These are phyloP conservation scores for Ardeotis arabs DNA, from an alignment of 2,113 vertebrate genomes.

Conservation along the genomic window DNA sequence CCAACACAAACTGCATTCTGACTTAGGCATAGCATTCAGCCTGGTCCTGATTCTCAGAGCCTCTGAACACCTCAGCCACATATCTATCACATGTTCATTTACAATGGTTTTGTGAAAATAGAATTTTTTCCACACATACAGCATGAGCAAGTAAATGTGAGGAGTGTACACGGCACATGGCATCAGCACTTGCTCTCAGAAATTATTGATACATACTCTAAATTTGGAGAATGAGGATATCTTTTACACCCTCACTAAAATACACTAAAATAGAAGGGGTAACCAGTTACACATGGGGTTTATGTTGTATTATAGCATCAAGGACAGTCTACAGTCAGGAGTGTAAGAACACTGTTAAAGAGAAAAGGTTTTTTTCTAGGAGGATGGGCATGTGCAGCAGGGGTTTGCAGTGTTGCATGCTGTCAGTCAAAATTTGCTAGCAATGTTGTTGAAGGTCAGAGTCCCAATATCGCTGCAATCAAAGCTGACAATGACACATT, in stretches of 20 bases:
- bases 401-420: slow-evolving; percentile 43
- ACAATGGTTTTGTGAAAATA: neutral
- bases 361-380: slow-evolving; percentile 42
- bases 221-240: neutral
- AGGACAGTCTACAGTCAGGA: neutral
- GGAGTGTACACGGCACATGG: accelerated
- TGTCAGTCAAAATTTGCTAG: slow-evolving; percentile 76
- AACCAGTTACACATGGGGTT: neutral
- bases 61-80: neutral
- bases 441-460: slow-evolving; percentile 80
- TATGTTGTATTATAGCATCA: neutral
- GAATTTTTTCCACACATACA: neutral
- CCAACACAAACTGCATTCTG: neutral
- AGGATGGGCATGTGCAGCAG: slow-evolving; percentile 24
- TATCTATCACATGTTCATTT: accelerated
- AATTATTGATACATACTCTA: neutral
- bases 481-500: slow-evolving; percentile 61
- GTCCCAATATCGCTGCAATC: slow-evolving; percentile 67
- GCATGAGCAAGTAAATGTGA: neutral
- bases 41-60: neutral
- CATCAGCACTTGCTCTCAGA: neutral
- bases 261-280: neutral
- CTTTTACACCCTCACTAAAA: neutral
- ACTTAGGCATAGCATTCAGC: neutral
- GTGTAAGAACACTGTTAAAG: neutral